phyloP scores from a whole-genome alignment of 2,888 invertebrate genomes.

The Habroteleia sp. region DNA sequence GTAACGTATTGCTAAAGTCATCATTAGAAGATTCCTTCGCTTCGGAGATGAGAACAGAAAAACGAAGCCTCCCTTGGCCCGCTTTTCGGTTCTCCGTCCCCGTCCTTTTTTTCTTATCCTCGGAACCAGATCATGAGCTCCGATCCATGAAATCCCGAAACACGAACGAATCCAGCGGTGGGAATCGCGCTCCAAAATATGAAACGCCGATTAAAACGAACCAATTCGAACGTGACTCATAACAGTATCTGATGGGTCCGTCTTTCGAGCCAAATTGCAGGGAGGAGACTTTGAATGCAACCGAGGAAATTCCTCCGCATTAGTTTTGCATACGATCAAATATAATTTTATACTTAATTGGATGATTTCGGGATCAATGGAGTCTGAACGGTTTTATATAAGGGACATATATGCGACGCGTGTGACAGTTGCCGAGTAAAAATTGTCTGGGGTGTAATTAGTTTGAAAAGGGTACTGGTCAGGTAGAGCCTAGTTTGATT shows the following conservation, averaged over 20 bases:
- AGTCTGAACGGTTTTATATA: constrained; percentile 30
- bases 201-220: constrained; percentile 67
- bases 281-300: background rate
- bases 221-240: constrained; percentile 43
- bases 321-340: constrained; percentile 44
- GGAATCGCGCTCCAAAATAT: constrained; percentile 70
- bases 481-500: too few species aligned
- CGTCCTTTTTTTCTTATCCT: constrained; percentile 25
- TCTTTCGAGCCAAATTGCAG: constrained; percentile 47
- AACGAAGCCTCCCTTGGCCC: constrained; percentile 47
- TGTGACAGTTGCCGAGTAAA: too few species aligned
- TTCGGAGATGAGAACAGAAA: constrained; percentile 44
- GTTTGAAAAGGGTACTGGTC: too few species aligned
- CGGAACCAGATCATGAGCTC: constrained; percentile 54
- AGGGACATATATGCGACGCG: too few species aligned
- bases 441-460: too few species aligned
- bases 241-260: constrained; percentile 37
- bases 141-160: constrained; percentile 50
- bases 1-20: constrained; percentile 70
- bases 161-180: constrained; percentile 67
- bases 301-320: constrained; percentile 8
- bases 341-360: constrained; percentile 46
- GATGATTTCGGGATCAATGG: constrained; percentile 44
- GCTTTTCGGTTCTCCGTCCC: constrained; percentile 35
- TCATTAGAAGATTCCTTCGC: constrained; percentile 72